A percentile compares a stretch with the other conserved stretches of the same genome.
These are phyloP conservation scores for Nannobrachium achirus DNA, from an alignment of 2,113 vertebrate genomes.

Conservation along the genomic window DNA sequence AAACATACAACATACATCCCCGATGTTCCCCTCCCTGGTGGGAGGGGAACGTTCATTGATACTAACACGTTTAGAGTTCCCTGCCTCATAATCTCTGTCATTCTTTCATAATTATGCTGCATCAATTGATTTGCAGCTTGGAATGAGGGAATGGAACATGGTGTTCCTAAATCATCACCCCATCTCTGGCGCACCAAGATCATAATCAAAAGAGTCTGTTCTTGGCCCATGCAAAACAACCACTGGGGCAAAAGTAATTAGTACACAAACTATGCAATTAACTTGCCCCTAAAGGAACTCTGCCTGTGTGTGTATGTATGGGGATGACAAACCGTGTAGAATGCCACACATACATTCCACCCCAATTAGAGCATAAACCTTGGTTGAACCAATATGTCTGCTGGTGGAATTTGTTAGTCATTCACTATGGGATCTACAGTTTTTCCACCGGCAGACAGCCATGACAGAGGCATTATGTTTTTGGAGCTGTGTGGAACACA, in stretches of 20 bases:
- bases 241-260: constrained; percentile 59
- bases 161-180: constrained; percentile 36
- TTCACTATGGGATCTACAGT: too few species aligned
- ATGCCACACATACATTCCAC: constrained; percentile 56
- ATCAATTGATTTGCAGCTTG: constrained; percentile 36
- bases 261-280: constrained; percentile 73
- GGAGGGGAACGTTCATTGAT: constrained; percentile 10
- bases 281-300: constrained; percentile 71
- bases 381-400: constrained; percentile 35
- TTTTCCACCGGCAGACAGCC: too few species aligned
- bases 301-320: constrained; percentile 48
- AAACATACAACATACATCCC: too few species aligned
- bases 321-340: constrained; percentile 36
- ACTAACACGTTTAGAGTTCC: not conserved
- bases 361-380: constrained; percentile 70
- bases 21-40: too few species aligned
- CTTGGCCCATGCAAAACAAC: constrained; percentile 54
- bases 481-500: too few species aligned
- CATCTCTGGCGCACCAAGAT: constrained; percentile 34
- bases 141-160: constrained; percentile 12
- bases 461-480: too few species aligned
- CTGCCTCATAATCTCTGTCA: constrained; percentile 3
- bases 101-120: constrained; percentile 31
- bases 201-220: constrained; percentile 49
- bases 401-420: not conserved